A percentile compares a stretch with the other conserved stretches of the same genome.
These are phyloP conservation scores for Megalops cyprinoides DNA, from an alignment of 2,797 vertebrate genomes.

Conservation along the genomic window DNA sequence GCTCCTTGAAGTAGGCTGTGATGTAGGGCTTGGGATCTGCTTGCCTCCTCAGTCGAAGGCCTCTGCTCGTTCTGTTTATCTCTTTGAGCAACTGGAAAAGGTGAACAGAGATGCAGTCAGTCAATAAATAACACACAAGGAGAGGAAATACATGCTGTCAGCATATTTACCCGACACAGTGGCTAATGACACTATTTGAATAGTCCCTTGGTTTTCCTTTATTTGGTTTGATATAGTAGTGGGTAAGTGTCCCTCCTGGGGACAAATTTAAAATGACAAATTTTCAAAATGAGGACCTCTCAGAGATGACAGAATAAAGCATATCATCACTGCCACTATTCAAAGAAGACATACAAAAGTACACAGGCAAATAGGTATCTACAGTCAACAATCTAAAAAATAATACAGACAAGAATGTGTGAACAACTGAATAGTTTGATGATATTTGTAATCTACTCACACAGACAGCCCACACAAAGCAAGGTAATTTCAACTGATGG, in stretches of 20 bases:
- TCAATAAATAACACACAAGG: slow-evolving; percentile 5
- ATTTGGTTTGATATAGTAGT: slow-evolving; percentile 2
- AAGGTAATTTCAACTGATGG: slow-evolving; percentile 1
- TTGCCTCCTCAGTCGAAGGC: slow-evolving; percentile 56
- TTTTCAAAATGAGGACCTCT: not conserved
- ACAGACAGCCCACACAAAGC: not conserved
- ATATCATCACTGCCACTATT: not conserved
- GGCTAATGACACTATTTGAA: not conserved
- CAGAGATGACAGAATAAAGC: not conserved
- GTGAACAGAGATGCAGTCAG: not conserved
- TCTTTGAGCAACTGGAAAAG: slow-evolving; percentile 85
- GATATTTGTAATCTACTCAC: not conserved
- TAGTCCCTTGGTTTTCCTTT: not conserved
- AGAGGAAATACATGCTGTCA: not conserved
- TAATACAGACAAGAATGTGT: not conserved
- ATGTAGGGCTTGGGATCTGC: slow-evolving; percentile 90
- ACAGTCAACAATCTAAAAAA: not conserved
- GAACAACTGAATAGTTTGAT: not conserved
- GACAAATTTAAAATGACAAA: not conserved
- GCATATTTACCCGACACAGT: not conserved
- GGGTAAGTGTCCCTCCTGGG: not conserved
- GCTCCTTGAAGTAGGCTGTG: slow-evolving; percentile 91
- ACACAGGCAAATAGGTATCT: not conserved
- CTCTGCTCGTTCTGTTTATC: slow-evolving; percentile 85
- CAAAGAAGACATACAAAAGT: not conserved